phyloP scores from a whole-genome alignment of 2,888 invertebrate species.

The Pterobdella sp. region DNA sequence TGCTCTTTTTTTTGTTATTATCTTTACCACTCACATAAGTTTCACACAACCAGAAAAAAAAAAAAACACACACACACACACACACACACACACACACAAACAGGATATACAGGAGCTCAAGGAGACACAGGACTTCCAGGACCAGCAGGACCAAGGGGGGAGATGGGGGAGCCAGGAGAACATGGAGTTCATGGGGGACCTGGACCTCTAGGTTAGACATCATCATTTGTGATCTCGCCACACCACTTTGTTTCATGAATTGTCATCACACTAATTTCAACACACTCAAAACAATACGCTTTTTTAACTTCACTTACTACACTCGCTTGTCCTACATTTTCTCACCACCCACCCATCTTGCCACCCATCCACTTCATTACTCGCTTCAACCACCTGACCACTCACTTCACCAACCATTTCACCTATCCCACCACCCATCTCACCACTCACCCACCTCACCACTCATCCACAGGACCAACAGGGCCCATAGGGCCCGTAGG shows the following conservation, averaged over 20 bases:
- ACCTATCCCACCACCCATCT: too few species aligned
- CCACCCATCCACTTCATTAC: too few species aligned
- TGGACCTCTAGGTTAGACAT: background rate
- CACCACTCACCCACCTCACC: too few species aligned
- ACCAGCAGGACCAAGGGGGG: background rate
- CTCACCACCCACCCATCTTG: too few species aligned
- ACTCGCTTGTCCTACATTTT: too few species aligned
- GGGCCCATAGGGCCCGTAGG: background rate
- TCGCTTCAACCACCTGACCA: too few species aligned
- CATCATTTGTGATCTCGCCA: too few species aligned
- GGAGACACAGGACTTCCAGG: conserved; percentile 6
- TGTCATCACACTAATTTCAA: too few species aligned
- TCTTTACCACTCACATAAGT: background rate
- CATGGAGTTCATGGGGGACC: background rate
- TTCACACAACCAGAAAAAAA: background rate
- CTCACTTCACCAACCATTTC: too few species aligned
- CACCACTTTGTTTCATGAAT: too few species aligned
- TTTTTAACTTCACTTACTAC: too few species aligned
- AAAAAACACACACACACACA: background rate
- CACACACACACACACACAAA: background rate
- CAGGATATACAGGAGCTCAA: conserved; percentile 9
- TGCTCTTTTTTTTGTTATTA: background rate
- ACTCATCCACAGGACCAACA: background rate
- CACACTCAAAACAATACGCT: too few species aligned
- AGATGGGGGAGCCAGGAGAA: background rate